These are phyloP conservation scores for Piprites chloris DNA, from an alignment of 2,113 vertebrate species.

Conservation along the genomic window DNA sequence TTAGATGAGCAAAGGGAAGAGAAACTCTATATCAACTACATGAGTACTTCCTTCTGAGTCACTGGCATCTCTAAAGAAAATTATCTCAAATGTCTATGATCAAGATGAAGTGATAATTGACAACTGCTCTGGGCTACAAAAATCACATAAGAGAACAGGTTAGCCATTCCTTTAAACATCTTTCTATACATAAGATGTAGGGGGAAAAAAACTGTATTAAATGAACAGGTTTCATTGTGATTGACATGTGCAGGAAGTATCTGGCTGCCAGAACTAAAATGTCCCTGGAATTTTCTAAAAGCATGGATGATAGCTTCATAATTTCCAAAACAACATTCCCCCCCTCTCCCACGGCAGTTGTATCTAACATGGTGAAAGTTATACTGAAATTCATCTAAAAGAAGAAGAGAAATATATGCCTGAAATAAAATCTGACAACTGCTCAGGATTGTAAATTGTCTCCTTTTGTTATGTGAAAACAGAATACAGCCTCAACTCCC, in stretches of 20 bases:
- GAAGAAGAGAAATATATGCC: neutral
- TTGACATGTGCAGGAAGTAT: neutral
- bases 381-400: neutral
- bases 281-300: neutral
- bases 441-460: neutral
- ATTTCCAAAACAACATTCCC: neutral
- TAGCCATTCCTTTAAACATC: neutral
- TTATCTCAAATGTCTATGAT: neutral
- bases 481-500: neutral
- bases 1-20: neutral
- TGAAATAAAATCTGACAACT: slow-evolving; percentile 33
- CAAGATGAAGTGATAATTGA: neutral
- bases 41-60: neutral
- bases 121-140: neutral
- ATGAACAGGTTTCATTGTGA: neutral
- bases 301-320: neutral
- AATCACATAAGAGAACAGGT: neutral
- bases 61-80: neutral
- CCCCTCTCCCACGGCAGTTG: fast-evolving
- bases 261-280: neutral
- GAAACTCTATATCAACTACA: neutral
- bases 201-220: neutral
- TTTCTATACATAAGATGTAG: neutral
- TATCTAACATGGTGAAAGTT: neutral
- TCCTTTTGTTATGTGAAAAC: neutral